Evolutionary conservation across 2,888 invertebrate genomes (phyloP), one percentile per base, ranked within the genome.

Genomic region (Limnephilus marmoratus): DNA sequence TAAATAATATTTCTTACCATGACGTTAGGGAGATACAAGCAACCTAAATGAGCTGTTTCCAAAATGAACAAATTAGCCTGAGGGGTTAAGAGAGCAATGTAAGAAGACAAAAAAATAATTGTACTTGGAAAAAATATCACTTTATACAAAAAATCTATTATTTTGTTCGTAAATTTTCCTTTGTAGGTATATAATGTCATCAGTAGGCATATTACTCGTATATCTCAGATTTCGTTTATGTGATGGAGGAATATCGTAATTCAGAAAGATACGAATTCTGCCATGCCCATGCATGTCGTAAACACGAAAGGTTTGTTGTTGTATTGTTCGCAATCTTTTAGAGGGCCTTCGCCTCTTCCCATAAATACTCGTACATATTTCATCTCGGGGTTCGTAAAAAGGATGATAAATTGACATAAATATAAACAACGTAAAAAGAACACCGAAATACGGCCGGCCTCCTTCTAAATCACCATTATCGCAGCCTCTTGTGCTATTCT

Each of bases 401-500:
- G 82, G 34, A 34, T 82, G 82, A 82, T 31, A 82, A 82, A 31
- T 82, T 82, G 82, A 82, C 82, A 68, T 68, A 24, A 68, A 68
- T 24, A 68, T 68, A n/a, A 68, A 24, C 68, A 68, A 86, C 37
- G 15, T 29, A 45, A 86, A 45, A 45, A 86, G 12, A 86, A 49
- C 86, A 29, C 29, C 49, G n/a, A 24, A 37, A 85, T 13, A 41
- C 41, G 11, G 86, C 86, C n/a, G 49, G 29, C 86, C n/a, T 41
- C 29, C 29, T 29, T 45, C 49, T 29, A n/a, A 86, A 86, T 49
- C 49, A 86, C 29, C 86, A 86, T 86, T 86, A 86, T 29, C n/a
- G 2, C n/a, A 68, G 68, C 24, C 24, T 68, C 24, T 68, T 24
- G 68, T n/a, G 24, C 24, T 18, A 4, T 53, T 18, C 18, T 24